Evolutionary conservation across 2,888 invertebrate species (phyloP).

Genomic region (Heliconius erato): DNA sequence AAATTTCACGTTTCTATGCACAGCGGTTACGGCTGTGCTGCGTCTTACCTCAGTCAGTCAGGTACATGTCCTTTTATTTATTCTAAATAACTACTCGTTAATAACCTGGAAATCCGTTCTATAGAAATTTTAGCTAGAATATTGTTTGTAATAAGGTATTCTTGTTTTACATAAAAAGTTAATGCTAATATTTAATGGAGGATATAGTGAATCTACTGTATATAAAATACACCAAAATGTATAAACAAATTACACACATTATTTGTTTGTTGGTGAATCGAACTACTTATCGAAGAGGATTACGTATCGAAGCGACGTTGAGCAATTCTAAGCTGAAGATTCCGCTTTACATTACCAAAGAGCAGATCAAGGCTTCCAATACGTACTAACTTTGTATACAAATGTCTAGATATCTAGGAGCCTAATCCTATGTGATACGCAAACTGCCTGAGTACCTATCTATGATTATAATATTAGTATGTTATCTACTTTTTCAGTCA

Average conservation of each 20-base stretch:
- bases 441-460: not conserved
- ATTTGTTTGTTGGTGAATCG: not conserved
- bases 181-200: too few species aligned
- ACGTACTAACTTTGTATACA: not conserved
- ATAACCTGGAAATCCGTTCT: not conserved
- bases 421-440: not conserved
- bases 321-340: constrained; percentile 8
- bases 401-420: not conserved
- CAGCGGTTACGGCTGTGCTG: too few species aligned
- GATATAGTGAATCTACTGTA: not conserved
- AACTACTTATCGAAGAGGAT: not conserved
- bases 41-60: too few species aligned
- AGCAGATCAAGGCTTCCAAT: constrained; percentile 1
- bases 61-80: too few species aligned
- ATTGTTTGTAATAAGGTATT: too few species aligned
- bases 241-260: too few species aligned
- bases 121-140: too few species aligned
- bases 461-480: too few species aligned
- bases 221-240: not conserved
- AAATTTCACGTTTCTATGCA: too few species aligned
- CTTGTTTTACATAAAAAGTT: too few species aligned
- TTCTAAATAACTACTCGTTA: not conserved
- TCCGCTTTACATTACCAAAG: not conserved
- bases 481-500: too few species aligned
- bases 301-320: constrained; percentile 4